phyloP scores from a whole-genome alignment of 2,797 vertebrate genomes.

The Lophura swinhoii region DNA sequence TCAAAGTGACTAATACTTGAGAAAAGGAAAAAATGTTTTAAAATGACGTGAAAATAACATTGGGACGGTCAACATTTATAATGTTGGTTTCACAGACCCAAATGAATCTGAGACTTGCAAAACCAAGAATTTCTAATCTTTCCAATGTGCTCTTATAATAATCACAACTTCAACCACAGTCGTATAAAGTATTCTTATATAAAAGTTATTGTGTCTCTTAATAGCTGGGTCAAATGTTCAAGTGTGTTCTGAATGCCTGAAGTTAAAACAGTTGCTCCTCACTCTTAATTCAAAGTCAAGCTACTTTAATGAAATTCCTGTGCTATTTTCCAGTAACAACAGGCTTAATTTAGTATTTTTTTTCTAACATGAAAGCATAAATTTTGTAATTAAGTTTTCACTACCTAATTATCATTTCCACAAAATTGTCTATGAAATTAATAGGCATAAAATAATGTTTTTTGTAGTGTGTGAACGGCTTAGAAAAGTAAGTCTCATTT shows the following conservation, averaged over 20 bases:
- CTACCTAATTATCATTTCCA: slow-evolving; percentile 25
- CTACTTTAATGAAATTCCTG: not conserved
- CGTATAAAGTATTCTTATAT: not conserved
- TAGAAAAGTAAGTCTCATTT: not conserved
- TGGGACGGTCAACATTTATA: not conserved
- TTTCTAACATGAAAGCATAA: slow-evolving; percentile 45
- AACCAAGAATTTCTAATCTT: not conserved
- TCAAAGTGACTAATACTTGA: not conserved
- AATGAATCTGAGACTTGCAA: not conserved
- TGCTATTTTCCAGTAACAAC: slow-evolving; percentile 24
- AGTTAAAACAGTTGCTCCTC: not conserved
- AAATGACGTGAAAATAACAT: not conserved
- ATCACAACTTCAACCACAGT: not conserved
- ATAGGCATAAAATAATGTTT: not conserved
- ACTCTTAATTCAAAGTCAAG: slow-evolving; percentile 21
- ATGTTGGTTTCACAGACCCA: not conserved
- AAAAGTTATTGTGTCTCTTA: not conserved
- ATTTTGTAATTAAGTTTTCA: slow-evolving; percentile 51
- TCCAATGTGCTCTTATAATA: not conserved
- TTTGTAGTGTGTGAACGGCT: not conserved
- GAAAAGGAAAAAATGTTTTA: not conserved
- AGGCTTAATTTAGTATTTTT: not conserved
- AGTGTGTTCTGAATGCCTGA: not conserved
- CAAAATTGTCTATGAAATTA: slow-evolving; percentile 50
- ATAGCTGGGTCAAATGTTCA: not conserved